Percentiles rank a stretch among this genome's conserved stretches.
Conservation (phyloP, 1,140 invertebrate species). For the Saccostrea glomerata region DNA sequence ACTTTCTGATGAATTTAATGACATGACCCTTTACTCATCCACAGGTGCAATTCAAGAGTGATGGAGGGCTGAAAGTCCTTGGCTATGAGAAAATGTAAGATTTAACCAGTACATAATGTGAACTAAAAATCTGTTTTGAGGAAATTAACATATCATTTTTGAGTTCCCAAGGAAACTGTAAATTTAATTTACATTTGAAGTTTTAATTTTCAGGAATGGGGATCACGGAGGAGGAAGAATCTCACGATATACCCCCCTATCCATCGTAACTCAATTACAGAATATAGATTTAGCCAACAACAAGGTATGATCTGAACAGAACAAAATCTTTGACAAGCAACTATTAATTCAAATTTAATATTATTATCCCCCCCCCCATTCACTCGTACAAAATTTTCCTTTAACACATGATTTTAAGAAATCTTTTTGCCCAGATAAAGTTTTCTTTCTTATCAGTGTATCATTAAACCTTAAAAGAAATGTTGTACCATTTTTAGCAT, state of each 20-base stretch:
- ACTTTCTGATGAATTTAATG: too few relatives aligned
- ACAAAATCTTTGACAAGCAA: too few relatives aligned
- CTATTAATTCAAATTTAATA: too few relatives aligned
- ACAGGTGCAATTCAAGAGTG: slow-evolving; percentile 30
- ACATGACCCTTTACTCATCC: neutral
- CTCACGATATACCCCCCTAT: neutral
- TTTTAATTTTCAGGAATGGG: neutral
- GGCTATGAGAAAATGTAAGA: slow-evolving; percentile 23
- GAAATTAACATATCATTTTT: too few relatives aligned
- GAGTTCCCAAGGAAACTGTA: too few relatives aligned
- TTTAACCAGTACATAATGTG: neutral
- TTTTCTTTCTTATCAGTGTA: too few relatives aligned
- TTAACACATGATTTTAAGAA: too few relatives aligned
- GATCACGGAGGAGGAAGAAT: neutral
- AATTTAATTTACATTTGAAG: neutral
- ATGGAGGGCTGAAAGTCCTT: neutral
- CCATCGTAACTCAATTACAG: slow-evolving; percentile 2
- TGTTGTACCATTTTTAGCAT: neutral
- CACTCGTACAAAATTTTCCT: too few relatives aligned
- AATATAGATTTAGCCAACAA: slow-evolving; percentile 3
- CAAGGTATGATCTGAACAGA: neutral
- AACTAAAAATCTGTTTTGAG: too few relatives aligned
- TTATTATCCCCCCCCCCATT: too few relatives aligned
- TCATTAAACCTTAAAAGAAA: too few relatives aligned
- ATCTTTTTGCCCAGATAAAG: too few relatives aligned